phyloP scores from a whole-genome alignment of 2,888 invertebrate genomes.

The Agonopterix alstromeriana region DNA sequence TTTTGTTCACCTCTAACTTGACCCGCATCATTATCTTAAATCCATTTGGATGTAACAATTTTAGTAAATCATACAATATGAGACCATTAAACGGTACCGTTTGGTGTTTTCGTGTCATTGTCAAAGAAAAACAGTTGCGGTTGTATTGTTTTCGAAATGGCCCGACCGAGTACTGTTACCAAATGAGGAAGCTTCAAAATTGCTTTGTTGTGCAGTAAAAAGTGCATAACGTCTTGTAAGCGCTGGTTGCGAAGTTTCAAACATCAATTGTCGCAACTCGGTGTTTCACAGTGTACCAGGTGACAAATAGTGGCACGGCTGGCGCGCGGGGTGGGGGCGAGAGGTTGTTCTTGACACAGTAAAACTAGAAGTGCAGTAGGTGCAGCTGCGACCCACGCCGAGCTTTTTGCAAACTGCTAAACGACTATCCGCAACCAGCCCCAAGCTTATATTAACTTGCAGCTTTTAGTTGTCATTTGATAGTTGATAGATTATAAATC shows the following conservation, averaged over 20 bases:
- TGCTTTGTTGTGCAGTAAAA: slow-evolving; percentile 20
- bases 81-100: neutral
- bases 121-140: slow-evolving; percentile 12
- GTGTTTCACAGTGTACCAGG: slow-evolving; percentile 35
- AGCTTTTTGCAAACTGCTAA: slow-evolving; percentile 63
- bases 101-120: slow-evolving; percentile 23
- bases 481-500: neutral
- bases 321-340: slow-evolving; percentile 50
- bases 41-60: slow-evolving; percentile 13
- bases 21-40: slow-evolving; percentile 32
- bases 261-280: slow-evolving; percentile 35
- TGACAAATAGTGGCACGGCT: slow-evolving; percentile 34
- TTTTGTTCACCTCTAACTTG: slow-evolving; percentile 41
- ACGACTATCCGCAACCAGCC: slow-evolving; percentile 36
- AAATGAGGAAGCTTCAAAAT: slow-evolving; percentile 30
- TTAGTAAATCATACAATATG: slow-evolving; percentile 1
- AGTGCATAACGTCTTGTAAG: slow-evolving; percentile 21
- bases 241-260: slow-evolving; percentile 28
- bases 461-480: slow-evolving; percentile 1
- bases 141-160: slow-evolving; percentile 22
- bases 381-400: slow-evolving; percentile 69
- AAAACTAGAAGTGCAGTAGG: slow-evolving; percentile 76
- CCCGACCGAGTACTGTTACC: slow-evolving; percentile 15
- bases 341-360: slow-evolving; percentile 77
- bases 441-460: slow-evolving; percentile 3